Conservation (phyloP, 2,113 vertebrate species). For the Neopipo cinnamomea region DNA sequence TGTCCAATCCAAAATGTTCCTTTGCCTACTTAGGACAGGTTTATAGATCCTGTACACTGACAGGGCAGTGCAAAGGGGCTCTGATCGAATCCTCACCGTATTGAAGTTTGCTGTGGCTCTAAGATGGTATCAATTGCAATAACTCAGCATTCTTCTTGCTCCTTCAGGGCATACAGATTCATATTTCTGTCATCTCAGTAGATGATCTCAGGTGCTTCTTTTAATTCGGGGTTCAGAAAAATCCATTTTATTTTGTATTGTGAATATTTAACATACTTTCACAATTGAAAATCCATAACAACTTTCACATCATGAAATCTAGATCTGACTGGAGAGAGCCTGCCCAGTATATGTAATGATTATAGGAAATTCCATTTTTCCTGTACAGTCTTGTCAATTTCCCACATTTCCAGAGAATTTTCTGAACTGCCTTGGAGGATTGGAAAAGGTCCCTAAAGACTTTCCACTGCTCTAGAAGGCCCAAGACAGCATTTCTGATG, state of each 20-base stretch:
- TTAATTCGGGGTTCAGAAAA: neutral
- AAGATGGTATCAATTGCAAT: neutral
- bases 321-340: neutral
- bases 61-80: neutral
- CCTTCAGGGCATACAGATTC: neutral
- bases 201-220: neutral
- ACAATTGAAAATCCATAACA: neutral
- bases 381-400: slow-evolving; percentile 19
- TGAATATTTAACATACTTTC: neutral
- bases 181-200: neutral
- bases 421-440: slow-evolving; percentile 49
- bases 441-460: slow-evolving; percentile 55
- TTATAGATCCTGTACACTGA: neutral
- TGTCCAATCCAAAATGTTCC: neutral
- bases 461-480: slow-evolving; percentile 58
- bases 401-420: slow-evolving; percentile 53
- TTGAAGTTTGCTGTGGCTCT: neutral
- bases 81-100: neutral
- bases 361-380: slow-evolving; percentile 24
- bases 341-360: neutral
- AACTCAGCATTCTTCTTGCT: neutral
- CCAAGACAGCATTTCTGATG: slow-evolving; percentile 64
- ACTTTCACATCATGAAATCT: neutral
- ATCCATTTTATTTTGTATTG: neutral
- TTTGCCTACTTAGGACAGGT: neutral